Conservation (phyloP, 2,113 vertebrate genomes). For the Rhinichthys klamathensis region DNA sequence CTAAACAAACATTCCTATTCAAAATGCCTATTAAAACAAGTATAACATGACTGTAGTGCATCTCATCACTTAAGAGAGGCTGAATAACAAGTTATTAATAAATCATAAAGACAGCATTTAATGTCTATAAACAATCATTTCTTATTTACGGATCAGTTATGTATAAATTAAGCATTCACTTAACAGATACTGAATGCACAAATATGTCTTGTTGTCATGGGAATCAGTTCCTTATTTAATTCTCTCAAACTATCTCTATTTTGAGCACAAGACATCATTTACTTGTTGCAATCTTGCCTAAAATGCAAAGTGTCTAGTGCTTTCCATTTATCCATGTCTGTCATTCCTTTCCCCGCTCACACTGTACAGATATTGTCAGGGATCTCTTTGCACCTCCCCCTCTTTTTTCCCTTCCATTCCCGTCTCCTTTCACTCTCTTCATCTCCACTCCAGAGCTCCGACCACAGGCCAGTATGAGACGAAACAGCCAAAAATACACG, state of each 20-base stretch:
- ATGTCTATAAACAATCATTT: background rate
- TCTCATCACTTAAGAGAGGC: background rate
- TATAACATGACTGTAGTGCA: background rate
- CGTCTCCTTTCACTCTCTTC: slow-evolving; percentile 45
- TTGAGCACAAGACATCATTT: background rate
- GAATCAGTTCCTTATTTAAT: background rate
- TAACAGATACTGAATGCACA: background rate
- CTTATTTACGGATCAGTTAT: background rate
- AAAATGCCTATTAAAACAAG: background rate
- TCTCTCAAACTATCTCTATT: background rate
- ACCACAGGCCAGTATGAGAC: slow-evolving; percentile 22
- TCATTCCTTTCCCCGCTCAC: slow-evolving; percentile 27
- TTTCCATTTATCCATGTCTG: background rate
- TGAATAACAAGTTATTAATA: background rate
- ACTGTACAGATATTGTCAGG: slow-evolving; percentile 16
- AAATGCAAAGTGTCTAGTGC: background rate
- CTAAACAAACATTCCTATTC: background rate
- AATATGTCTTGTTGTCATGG: background rate
- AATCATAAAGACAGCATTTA: background rate
- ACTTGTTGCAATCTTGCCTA: background rate
- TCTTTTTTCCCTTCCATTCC: slow-evolving; percentile 48
- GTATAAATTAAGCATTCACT: background rate
- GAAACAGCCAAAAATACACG: slow-evolving; percentile 21
- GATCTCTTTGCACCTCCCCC: slow-evolving; percentile 35
- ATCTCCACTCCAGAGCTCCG: slow-evolving; percentile 25